Base-by-base conservation (phyloP, 2,888 invertebrate genomes). In the Hirudinaria manillensis region DNA sequence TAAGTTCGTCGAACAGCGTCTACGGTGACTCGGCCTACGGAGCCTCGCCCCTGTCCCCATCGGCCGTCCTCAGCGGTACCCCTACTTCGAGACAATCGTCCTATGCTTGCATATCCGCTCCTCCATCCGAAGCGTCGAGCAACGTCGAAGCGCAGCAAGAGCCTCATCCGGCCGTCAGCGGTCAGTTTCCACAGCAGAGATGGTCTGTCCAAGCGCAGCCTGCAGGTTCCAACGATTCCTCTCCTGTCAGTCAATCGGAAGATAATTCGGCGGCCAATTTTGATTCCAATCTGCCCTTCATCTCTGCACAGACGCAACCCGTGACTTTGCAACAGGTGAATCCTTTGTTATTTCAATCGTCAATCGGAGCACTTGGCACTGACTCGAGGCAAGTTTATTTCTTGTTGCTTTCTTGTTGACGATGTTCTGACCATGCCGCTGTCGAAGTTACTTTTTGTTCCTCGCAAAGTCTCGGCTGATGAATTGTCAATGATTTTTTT, bases 1-100 rank as follows among this genome's bases (percentile, higher is more conserved):
- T 84, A 67, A 73, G 61, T 38, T 66, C 53, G 3, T 73, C 74
- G 29, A 76, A 76, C 72, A 76, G 76, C 72, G 77, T 77, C 24
- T 76, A 51, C 34, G 61, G 74, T 0, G 75, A 73, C 67, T n/a
- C 36, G 10, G 36, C 36, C 13, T 38, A 56, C 56, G 45, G 45
- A 16, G 6, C 32, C 24, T 56, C 72, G 24, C 34, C 24, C 6
- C 24, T 51, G 51, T 29, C 53, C 24, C 68, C 61, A 21, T 29
- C 55, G 24, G 61, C 56, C 32, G 36, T n/a, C 34, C 71, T 21
- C 27, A n/a, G 0, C 27, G 19, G 21, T 13, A 38, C 27, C 21
- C 29, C 61, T 2, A 56, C 53, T 21, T 72, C 56, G 24, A 55
- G 56, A 56, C 56, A 34, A 51, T 75, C 70, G 29, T 56, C 70